phyloP scores from a whole-genome alignment of 2,888 invertebrate species.

The Theodoxus fluviatilis region DNA sequence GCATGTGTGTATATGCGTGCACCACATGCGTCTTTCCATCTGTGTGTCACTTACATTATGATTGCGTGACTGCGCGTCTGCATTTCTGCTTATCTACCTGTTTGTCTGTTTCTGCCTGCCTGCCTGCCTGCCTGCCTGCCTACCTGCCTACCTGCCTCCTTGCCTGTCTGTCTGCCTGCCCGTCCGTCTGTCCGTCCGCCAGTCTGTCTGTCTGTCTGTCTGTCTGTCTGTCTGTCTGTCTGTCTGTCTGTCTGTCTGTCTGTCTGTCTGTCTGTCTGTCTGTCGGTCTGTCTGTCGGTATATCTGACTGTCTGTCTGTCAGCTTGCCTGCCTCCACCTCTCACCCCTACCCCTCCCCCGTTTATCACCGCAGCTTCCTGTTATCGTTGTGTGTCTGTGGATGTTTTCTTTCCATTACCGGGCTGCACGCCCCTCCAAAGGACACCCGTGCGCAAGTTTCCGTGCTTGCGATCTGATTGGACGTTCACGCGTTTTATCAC shows the following conservation, averaged over 20 bases:
- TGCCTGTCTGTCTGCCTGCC: slow-evolving; percentile 16
- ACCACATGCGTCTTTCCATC: slow-evolving; percentile 1
- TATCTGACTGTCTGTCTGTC: slow-evolving; percentile 5
- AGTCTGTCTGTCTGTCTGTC: slow-evolving; percentile 22
- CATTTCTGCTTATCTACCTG: neutral
- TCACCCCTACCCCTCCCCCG: too few relatives aligned
- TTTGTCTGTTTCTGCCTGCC: slow-evolving; percentile 7
- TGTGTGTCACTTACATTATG: neutral
- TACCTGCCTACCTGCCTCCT: slow-evolving; percentile 8
- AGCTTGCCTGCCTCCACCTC: neutral
- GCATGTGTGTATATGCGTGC: neutral
- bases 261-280: slow-evolving; percentile 1
- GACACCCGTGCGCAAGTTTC: too few relatives aligned
- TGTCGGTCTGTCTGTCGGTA: slow-evolving; percentile 8
- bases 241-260: slow-evolving; percentile 17
- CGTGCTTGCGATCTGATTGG: too few relatives aligned
- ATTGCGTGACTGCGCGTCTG: slow-evolving; percentile 26
- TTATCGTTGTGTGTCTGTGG: too few relatives aligned
- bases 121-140: slow-evolving; percentile 17
- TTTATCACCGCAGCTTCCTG: too few relatives aligned
- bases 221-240: slow-evolving; percentile 29
- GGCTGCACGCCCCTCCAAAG: too few relatives aligned
- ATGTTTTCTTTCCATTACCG: too few relatives aligned
- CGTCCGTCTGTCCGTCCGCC: neutral
- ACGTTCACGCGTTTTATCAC: too few relatives aligned